These are phyloP conservation scores for Lepeophtheirus salmonis DNA, from an alignment of 1,140 invertebrate genomes.

Conservation along the genomic window DNA sequence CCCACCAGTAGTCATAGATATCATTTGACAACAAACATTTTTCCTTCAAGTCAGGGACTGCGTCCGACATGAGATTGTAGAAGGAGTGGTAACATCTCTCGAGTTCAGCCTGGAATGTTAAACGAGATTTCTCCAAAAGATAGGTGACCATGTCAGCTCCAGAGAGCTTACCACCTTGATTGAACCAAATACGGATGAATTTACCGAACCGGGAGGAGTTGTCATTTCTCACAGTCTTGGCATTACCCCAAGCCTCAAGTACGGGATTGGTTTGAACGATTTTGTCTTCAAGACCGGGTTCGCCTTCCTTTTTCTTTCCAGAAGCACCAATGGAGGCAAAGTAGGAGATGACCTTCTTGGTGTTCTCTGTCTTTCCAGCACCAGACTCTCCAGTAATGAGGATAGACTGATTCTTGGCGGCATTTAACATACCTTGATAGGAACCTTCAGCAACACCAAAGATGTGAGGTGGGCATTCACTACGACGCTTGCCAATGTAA, in stretches of 20 bases:
- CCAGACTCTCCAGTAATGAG: conserved; percentile 34
- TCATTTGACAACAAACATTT: conserved; percentile 59
- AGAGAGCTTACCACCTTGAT: conserved; percentile 93
- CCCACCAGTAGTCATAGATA: conserved; percentile 47
- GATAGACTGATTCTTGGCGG: conserved; percentile 26
- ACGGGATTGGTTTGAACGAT: conserved; percentile 98
- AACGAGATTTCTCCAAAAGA: conserved; percentile 98
- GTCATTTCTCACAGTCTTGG: conserved; percentile 98
- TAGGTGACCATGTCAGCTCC: conserved; percentile 99
- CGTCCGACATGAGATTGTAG: conserved; percentile 98
- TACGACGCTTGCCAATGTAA: conserved; percentile 40
- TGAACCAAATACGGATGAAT: conserved; percentile 99
- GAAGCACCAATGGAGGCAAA: conserved; percentile 86
- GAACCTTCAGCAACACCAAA: conserved; percentile 43
- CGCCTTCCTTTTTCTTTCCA: conserved; percentile 45
- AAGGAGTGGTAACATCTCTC: conserved; percentile 99
- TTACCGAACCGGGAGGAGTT: conserved; percentile 99
- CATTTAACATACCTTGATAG: conserved; percentile 46
- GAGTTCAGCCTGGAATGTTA: conserved; percentile 92
- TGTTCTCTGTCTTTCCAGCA: conserved; percentile 81
- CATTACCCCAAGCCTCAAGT: conserved; percentile 98
- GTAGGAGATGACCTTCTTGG: conserved; percentile 98
- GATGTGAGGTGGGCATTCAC: conserved; percentile 42
- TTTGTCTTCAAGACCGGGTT: conserved; percentile 70
- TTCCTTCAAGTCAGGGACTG: conserved; percentile 54